Evolutionary conservation across 2,888 invertebrate genomes (phyloP).

Genomic region (Cataglyphis albicans): DNA sequence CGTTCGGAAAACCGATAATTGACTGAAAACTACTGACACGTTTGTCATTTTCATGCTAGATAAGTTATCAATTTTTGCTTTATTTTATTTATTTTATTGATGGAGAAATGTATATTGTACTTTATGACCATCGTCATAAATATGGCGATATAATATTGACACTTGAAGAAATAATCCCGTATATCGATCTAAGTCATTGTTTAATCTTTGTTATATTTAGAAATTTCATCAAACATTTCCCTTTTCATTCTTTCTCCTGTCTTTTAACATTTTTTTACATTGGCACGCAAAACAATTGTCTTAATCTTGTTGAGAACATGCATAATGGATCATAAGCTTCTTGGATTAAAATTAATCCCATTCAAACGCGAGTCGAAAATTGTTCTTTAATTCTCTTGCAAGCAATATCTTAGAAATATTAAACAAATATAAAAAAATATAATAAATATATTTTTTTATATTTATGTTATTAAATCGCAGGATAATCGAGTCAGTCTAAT

Average conservation of each 20-base stretch:
- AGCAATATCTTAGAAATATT: background rate
- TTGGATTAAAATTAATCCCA: background rate
- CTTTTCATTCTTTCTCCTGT: background rate
- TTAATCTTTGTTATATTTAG: background rate
- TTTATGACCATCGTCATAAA: background rate
- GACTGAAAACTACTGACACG: conserved; percentile 43
- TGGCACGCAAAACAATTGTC: background rate
- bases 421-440: background rate
- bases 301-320: background rate
- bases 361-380: background rate
- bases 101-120: background rate
- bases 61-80: conserved; percentile 33
- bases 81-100: background rate
- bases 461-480: background rate
- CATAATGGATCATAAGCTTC: background rate
- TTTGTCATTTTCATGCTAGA: conserved; percentile 16
- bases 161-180: background rate
- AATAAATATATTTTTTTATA: background rate
- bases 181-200: background rate
- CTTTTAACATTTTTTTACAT: background rate
- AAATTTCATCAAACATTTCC: background rate
- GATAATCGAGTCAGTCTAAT: background rate
- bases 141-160: background rate
- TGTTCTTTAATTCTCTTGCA: background rate
- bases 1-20: conserved; percentile 48